A percentile compares a stretch with the other conserved stretches of the same genome.
These are phyloP conservation scores for Epinephelus moara DNA, from an alignment of 2,113 vertebrate species.

Conservation along the genomic window DNA sequence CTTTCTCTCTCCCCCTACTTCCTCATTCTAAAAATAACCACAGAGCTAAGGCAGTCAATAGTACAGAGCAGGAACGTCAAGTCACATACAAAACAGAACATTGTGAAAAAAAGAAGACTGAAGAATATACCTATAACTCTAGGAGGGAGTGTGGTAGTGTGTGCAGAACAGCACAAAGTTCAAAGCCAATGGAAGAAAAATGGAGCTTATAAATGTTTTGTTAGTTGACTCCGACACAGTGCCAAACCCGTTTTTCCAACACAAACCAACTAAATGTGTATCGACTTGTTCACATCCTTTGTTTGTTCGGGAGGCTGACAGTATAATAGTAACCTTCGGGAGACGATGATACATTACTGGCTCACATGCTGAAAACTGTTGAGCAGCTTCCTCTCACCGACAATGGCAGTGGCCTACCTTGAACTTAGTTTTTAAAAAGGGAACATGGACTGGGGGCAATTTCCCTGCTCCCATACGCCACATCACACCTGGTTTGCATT, in stretches of 20 bases:
- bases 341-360: conserved; percentile 50
- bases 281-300: conserved; percentile 33
- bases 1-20: conserved; percentile 44
- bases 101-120: background rate
- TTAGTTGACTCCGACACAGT: background rate
- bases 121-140: conserved; percentile 3
- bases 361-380: conserved; percentile 34
- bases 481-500: conserved; percentile 32
- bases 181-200: conserved; percentile 9
- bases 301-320: conserved; percentile 27
- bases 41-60: conserved; percentile 20
- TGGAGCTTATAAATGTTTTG: background rate
- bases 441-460: background rate
- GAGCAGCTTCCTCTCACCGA: conserved; percentile 26
- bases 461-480: background rate
- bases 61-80: conserved; percentile 19
- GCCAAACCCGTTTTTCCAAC: conserved; percentile 28
- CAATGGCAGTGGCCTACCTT: background rate
- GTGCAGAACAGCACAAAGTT: conserved; percentile 10
- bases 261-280: conserved; percentile 29
- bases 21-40: conserved; percentile 71
- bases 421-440: conserved; percentile 16
- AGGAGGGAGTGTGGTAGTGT: background rate
- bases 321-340: conserved; percentile 51
- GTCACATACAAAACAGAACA: conserved; percentile 25